Base-by-base conservation (phyloP, 2,113 vertebrate species). In the Toxotes jaculatrix region DNA sequence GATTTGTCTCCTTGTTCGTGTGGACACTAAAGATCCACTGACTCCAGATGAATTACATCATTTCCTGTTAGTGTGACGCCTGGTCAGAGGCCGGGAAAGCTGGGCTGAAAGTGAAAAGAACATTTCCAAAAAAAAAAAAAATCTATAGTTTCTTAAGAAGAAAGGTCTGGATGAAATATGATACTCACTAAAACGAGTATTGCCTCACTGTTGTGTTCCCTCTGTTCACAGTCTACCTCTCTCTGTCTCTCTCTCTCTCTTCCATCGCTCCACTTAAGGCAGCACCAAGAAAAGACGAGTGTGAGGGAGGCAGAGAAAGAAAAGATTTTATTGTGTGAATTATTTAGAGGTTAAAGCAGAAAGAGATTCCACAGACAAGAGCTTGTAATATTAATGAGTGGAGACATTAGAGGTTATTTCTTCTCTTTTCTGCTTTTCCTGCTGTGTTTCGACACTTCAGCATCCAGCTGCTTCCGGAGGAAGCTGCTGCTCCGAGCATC, bases 361-460 rank as follows among this genome's bases (percentile, higher is more conserved):
- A 92, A 83, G 87, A 93, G 93, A 94, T 94, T 94, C 85, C 77
- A 83, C 73, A 77, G 91, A 89, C 78, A 82, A 42, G 71, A 68
- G 75, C 32, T 49, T 93, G 79, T 91, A 93, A 94, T 91, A 94
- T 95, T 94, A 57, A 95, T 95, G 85, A 83, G 81, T 23, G 75
- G 64, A 86, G 90, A 93, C 68, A 87, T 80, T 77, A 79, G 84
- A 76, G 80, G 83, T 83, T 86, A 73, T 79, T 87, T 79, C 61
- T 71, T 38, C 51, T 42, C 80, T 60, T 27, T 69, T 63, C 74
- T 49, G 49, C 53, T 8, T 6, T 7, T 72, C 69, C 79, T 70
- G 64, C 61, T 51, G 66, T 31, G 55, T 80, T 77, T 69, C 67
- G 47, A n/a, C 56, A 32, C 61, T 62, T 56, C 7, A n/a, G 12